Conservation (phyloP, 2,888 invertebrate species). For the Drosophila fulvimacula region DNA sequence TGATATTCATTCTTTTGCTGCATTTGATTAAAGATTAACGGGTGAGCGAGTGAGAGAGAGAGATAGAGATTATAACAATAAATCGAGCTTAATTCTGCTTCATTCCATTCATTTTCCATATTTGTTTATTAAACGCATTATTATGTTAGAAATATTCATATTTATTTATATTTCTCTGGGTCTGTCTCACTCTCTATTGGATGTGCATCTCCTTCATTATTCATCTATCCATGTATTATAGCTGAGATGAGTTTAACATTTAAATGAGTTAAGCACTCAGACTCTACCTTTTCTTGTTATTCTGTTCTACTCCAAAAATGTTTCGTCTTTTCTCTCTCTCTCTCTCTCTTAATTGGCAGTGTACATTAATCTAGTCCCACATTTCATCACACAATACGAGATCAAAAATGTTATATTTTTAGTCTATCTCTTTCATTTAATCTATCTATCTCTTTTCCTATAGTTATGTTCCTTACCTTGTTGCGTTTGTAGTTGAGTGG, state of each 20-base stretch:
- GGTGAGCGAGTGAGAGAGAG: background rate
- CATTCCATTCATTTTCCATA: background rate
- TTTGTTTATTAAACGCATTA: background rate
- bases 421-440: background rate
- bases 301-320: no score
- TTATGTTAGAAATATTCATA: background rate
- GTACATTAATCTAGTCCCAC: background rate
- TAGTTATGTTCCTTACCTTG: no score
- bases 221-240: no score
- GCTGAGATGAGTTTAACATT: no score
- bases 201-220: background rate
- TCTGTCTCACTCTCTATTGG: background rate
- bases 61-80: background rate
- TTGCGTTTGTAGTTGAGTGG: background rate
- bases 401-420: background rate
- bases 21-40: constrained; percentile 5
- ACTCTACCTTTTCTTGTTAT: no score
- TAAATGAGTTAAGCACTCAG: no score
- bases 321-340: no score
- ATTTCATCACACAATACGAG: background rate
- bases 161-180: background rate
- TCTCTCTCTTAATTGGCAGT: no score
- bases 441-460: background rate
- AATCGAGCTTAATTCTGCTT: background rate
- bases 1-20: background rate